Evolutionary conservation across 2,888 invertebrate species (phyloP), one percentile per base, ranked within the genome.

Genomic region (Eretmocerus hayati): DNA sequence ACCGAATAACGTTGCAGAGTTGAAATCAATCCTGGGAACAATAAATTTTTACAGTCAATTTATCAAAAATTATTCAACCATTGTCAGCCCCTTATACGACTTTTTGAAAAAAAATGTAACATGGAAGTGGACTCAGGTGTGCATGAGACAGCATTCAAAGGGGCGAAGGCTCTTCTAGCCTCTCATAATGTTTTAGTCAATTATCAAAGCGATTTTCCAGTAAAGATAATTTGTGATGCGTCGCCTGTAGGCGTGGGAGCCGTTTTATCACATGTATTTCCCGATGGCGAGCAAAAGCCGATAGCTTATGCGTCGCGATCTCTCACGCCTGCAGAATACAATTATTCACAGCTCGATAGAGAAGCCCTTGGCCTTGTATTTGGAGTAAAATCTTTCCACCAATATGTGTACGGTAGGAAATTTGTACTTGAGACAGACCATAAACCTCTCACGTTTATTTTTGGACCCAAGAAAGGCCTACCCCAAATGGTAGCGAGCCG

Each of bases 351-450:
- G 23, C 20, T 59, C 5, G 61, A 61, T 21, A 48, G 50, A 13
- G 59, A 60, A 40, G 59, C 56, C 3, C 26, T 52, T 21, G 49
- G 46, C 6, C 41, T 58, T 11, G 44, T 60, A 19, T 58, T 56
- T 45, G 53, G 51, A 6, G 52, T 61, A 13, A 52, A 55, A 38
- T 49, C 50, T 19, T 59, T 58, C n/a, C 50, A 58, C 15, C 52
- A 55, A 19, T 61, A 55, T 35, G 18, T 62, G 2, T 56, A 48
- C 36, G 58, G 58, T 4, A 40, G 47, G n/a, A 19, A 39, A 8
- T 61, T 65, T 42, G 59, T 52, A 0, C 47, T 71, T 5, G n/a
- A 60, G 3, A 69, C 68, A 2, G 67, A 71, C 51, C 62, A 67
- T 46, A 58, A 66, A 37, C 41, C 48, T 16, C 52, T 72, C 13